phyloP scores from a whole-genome alignment of 2,888 invertebrate species.

The Chymomyza amoena region DNA sequence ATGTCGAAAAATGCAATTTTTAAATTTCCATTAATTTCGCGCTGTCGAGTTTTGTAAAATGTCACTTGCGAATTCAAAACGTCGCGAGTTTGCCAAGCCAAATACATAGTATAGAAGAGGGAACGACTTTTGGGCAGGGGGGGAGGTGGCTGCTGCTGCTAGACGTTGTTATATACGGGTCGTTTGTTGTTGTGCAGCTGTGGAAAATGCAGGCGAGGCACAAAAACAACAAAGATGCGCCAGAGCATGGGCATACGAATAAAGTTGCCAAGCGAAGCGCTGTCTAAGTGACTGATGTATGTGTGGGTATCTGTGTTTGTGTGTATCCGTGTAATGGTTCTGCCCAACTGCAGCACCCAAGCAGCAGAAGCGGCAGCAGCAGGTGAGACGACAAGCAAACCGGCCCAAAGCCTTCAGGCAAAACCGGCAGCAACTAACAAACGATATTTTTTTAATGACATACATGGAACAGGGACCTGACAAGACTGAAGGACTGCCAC shows the following conservation, averaged over 20 bases:
- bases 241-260: not conserved
- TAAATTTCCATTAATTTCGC: slow-evolving; percentile 70
- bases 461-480: slow-evolving; percentile 31
- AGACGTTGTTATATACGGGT: slow-evolving; percentile 14
- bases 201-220: slow-evolving; percentile 26
- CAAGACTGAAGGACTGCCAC: slow-evolving; percentile 13
- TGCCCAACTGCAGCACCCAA: slow-evolving; percentile 28
- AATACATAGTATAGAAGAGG: slow-evolving; percentile 3
- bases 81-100: slow-evolving; percentile 15
- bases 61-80: slow-evolving; percentile 58
- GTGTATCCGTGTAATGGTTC: slow-evolving; percentile 10
- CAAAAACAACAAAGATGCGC: slow-evolving; percentile 37
- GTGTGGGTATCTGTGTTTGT: slow-evolving; percentile 10
- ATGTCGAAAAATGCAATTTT: slow-evolving; percentile 66
- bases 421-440: slow-evolving; percentile 36
- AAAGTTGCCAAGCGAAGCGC: slow-evolving; percentile 7
- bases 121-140: not conserved
- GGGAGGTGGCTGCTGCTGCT: too few species aligned
- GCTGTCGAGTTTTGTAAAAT: slow-evolving; percentile 68
- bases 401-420: slow-evolving; percentile 38
- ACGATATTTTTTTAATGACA: slow-evolving; percentile 56
- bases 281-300: slow-evolving; percentile 50
- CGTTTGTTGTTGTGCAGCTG: slow-evolving; percentile 28
- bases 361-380: not conserved
- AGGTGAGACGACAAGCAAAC: slow-evolving; percentile 9